phyloP scores from a whole-genome alignment of 2,888 invertebrate species.

The Parnassius glacialis region DNA sequence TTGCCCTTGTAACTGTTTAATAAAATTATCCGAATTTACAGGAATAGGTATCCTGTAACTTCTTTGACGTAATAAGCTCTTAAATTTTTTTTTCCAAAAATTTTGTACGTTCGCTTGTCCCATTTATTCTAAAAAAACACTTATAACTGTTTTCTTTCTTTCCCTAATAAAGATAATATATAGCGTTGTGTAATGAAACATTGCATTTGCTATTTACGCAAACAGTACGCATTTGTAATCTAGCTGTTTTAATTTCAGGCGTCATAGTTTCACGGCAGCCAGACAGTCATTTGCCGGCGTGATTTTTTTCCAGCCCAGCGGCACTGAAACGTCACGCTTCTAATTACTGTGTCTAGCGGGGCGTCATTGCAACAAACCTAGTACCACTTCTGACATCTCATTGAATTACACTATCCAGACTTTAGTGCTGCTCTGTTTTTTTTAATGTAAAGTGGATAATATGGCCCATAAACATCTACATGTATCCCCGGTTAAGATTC shows the following conservation, averaged over 20 bases:
- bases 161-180: not conserved
- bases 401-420: conserved; percentile 3
- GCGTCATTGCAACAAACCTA: conserved; percentile 5
- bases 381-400: conserved; percentile 14
- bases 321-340: conserved; percentile 18
- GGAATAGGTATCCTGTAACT: too few species aligned
- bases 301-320: conserved; percentile 22
- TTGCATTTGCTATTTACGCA: not conserved
- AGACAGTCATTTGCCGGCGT: conserved; percentile 21
- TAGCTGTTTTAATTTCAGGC: conserved; percentile 18
- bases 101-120: too few species aligned
- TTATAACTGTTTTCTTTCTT: not conserved
- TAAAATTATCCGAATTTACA: too few species aligned
- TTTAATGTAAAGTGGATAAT: too few species aligned
- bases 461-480: too few species aligned
- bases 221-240: conserved; percentile 3
- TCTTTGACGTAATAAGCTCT: too few species aligned
- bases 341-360: conserved; percentile 20
- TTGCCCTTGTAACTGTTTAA: too few species aligned
- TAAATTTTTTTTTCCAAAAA: too few species aligned
- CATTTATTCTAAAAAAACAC: too few species aligned
- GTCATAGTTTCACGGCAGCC: conserved; percentile 9
- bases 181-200: conserved; percentile 9
- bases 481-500: too few species aligned
- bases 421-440: not conserved